Evolutionary conservation across 1,140 invertebrate species (phyloP).

Genomic region (Drosophila bipectinata): DNA sequence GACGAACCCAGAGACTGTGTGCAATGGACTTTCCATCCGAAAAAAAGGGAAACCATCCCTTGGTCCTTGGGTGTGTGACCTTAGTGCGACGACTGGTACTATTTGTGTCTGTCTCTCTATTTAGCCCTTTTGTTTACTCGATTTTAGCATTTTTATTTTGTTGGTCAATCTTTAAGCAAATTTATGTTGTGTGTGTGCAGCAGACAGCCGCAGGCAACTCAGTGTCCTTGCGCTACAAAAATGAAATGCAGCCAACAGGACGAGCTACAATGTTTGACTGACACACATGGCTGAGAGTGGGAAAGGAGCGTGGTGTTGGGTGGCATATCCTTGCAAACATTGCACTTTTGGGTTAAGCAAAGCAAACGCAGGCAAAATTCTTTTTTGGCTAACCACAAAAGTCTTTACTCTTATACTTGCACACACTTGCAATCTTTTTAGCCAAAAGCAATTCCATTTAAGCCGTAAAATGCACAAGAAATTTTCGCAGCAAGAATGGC

Average conservation of each 20-base stretch:
- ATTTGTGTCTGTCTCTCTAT: slow-evolving; percentile 36
- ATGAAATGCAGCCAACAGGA: slow-evolving; percentile 37
- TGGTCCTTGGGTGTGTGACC: slow-evolving; percentile 23
- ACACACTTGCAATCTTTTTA: slow-evolving; percentile 12
- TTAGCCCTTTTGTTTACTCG: slow-evolving; percentile 6
- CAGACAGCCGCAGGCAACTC: slow-evolving; percentile 39
- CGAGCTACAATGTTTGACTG: slow-evolving; percentile 45
- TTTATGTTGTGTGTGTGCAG: slow-evolving; percentile 34
- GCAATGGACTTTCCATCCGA: slow-evolving; percentile 31
- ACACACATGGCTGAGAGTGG: slow-evolving; percentile 18
- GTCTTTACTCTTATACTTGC: slow-evolving; percentile 26
- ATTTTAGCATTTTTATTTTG: background rate
- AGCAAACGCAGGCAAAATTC: slow-evolving; percentile 37
- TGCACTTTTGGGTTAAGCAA: slow-evolving; percentile 60
- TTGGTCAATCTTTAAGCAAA: slow-evolving; percentile 51
- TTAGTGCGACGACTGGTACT: slow-evolving; percentile 9
- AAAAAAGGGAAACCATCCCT: slow-evolving; percentile 7
- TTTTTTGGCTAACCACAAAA: slow-evolving; percentile 46
- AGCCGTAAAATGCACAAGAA: slow-evolving; percentile 48
- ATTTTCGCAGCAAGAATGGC: slow-evolving; percentile 8
- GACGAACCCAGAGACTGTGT: slow-evolving; percentile 41
- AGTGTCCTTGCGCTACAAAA: slow-evolving; percentile 44
- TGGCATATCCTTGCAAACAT: slow-evolving; percentile 42
- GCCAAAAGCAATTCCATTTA: slow-evolving; percentile 67
- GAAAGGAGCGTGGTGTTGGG: background rate